These are phyloP conservation scores for Microcaecilia unicolor DNA, from an alignment of 2,797 vertebrate species.

Conservation along the genomic window DNA sequence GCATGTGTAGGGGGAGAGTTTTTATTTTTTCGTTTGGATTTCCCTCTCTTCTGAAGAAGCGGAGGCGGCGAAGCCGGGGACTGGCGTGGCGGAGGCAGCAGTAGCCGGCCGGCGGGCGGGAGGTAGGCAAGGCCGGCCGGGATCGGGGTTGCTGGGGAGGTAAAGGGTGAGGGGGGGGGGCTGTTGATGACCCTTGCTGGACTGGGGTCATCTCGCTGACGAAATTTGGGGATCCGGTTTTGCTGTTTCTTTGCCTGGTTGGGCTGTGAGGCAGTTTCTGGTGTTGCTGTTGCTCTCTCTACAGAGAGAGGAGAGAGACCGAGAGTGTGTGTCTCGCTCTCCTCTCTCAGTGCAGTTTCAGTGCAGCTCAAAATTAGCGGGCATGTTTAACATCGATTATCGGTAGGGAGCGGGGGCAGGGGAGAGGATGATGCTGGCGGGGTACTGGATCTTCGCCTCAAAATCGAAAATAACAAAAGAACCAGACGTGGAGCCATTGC, in stretches of 20 bases:
- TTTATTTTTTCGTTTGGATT: constrained; percentile 66
- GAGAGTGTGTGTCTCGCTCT: too few species aligned
- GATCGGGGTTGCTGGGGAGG: constrained; percentile 7
- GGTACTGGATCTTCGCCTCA: background rate
- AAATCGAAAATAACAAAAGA: constrained; percentile 59
- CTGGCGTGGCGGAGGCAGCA: background rate
- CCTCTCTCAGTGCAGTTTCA: constrained; percentile 55
- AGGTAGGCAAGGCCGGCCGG: background rate
- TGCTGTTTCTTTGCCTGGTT: too few species aligned
- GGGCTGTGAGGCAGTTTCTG: too few species aligned
- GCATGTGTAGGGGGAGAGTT: constrained; percentile 41
- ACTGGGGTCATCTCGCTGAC: too few species aligned
- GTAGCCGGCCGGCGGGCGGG: too few species aligned
- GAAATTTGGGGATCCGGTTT: constrained; percentile 47
- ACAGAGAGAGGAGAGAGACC: too few species aligned
- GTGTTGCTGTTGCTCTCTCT: too few species aligned
- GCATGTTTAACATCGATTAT: constrained; percentile 89
- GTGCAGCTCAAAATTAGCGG: constrained; percentile 94
- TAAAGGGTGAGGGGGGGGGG: constrained; percentile 19
- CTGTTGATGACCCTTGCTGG: constrained; percentile 48
- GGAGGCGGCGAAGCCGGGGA: background rate
- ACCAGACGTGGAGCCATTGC: constrained; percentile 73
- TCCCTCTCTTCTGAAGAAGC: constrained; percentile 39
- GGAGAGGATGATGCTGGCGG: constrained; percentile 32
- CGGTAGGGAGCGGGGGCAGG: constrained; percentile 64